Evolutionary conservation across 2,888 invertebrate species (phyloP), one percentile per base, ranked within the genome.

Genomic region (Phrixothrix hirtus): DNA sequence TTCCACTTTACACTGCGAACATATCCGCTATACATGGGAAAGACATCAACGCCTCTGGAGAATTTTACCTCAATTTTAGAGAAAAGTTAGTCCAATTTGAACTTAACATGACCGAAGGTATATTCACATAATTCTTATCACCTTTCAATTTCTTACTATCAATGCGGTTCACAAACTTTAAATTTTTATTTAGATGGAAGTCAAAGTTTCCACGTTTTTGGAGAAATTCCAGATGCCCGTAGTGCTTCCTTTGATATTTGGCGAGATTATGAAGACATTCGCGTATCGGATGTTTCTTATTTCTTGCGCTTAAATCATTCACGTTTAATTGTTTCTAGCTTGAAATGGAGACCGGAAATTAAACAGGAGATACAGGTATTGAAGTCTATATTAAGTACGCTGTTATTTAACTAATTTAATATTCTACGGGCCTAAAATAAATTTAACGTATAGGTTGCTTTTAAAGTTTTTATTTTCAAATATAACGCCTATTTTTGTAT

Each of bases 251-350:
- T 92, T 60, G 84, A 90, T 70, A 81, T 90, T 7, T 92, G 91
- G 89, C 81, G 92, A 27, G 85, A 89, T 62, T 92, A 87, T 66
- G 89, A 91, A 58, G 89, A 91, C 71, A 84, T 89, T 61, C 81
- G 83, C 1, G 83, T 91, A 30, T 84, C 87, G 1, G 92, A 92
- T 73, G 76, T 92, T 13, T 83, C 86, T 2, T 91, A 89, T 13
- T 91, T 88, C 71, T 77, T 92, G 34, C 83, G 87, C 15, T 81
- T 93, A 60, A 93, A 93, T 75, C 92, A 92, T 70, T 92, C 92
- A 0, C 80, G 91, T 26, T 78, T 92, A 1, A 78, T 93, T 9
- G 89, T 89, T 1, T 89, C 91, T 52, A 84, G 83, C n/a, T 76
- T 92, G 13, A 79, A 83, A 50, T 93, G 92, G 92, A 80, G 91